A percentile compares a stretch with the other conserved stretches of the same genome.
Conservation (phyloP, 2,797 vertebrate genomes). For the Pelochelys cantorii region DNA sequence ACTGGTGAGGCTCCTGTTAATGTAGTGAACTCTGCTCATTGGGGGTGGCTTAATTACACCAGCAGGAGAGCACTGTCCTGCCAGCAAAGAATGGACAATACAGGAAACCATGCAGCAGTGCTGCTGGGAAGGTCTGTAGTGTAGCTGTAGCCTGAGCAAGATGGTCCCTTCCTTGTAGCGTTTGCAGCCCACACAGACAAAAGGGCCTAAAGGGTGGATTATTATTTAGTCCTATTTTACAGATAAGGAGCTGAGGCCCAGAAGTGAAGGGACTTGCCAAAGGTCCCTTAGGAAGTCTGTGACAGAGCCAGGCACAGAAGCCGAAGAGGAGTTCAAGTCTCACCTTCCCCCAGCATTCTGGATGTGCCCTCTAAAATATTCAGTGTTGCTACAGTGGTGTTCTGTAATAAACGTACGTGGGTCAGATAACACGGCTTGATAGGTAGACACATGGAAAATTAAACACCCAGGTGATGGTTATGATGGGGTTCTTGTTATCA, state of each 20-base stretch:
- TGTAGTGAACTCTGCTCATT: too few species aligned
- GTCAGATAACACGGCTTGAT: neutral
- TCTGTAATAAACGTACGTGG: neutral
- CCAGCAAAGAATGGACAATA: too few species aligned
- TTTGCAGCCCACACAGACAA: neutral
- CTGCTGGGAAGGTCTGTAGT: too few species aligned
- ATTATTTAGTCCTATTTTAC: neutral
- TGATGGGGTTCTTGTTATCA: constrained; percentile 1
- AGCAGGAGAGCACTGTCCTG: too few species aligned
- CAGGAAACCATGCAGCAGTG: too few species aligned
- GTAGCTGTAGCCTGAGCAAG: neutral
- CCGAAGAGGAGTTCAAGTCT: neutral
- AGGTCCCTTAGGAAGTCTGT: neutral
- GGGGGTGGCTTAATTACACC: too few species aligned
- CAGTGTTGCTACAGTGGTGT: neutral
- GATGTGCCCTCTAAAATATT: neutral
- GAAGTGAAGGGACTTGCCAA: neutral
- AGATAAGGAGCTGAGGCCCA: neutral
- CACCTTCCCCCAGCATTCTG: neutral
- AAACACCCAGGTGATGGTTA: neutral
- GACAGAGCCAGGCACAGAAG: neutral
- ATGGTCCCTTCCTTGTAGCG: neutral
- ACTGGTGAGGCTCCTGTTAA: too few species aligned
- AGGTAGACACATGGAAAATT: neutral
- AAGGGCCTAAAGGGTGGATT: too few species aligned